These are phyloP conservation scores for Girardia tigrina DNA, from an alignment of 2,888 invertebrate species.

Conservation along the genomic window DNA sequence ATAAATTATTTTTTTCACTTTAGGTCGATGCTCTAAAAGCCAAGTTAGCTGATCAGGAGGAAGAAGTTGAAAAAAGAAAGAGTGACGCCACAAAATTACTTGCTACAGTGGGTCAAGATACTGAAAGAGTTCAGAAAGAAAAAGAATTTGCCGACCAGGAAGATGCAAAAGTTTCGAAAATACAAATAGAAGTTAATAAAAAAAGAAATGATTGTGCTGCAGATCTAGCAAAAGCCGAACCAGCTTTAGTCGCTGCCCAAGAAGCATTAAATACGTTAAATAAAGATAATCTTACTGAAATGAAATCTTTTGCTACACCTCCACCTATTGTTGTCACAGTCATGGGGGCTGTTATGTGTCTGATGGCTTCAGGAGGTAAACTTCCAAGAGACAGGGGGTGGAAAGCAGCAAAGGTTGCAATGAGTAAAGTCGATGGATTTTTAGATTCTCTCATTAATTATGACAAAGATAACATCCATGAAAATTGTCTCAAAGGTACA, in stretches of 20 bases:
- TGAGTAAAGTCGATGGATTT: slow-evolving; percentile 81
- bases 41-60: slow-evolving; percentile 77
- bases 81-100: slow-evolving; percentile 85
- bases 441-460: slow-evolving; percentile 73
- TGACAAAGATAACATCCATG: slow-evolving; percentile 89
- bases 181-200: slow-evolving; percentile 78
- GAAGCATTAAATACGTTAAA: slow-evolving; percentile 86
- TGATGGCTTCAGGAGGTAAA: slow-evolving; percentile 64
- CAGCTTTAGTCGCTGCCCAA: slow-evolving; percentile 76
- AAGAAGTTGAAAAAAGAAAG: slow-evolving; percentile 68
- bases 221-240: slow-evolving; percentile 81
- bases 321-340: slow-evolving; percentile 84
- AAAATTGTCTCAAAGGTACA: slow-evolving; percentile 79
- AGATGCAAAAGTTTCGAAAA: slow-evolving; percentile 79
- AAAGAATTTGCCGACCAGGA: slow-evolving; percentile 75
- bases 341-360: slow-evolving; percentile 81
- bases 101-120: slow-evolving; percentile 75
- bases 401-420: slow-evolving; percentile 76
- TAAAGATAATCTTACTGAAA: slow-evolving; percentile 81
- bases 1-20: not conserved
- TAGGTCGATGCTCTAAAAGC: slow-evolving; percentile 75
- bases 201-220: slow-evolving; percentile 74
- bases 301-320: slow-evolving; percentile 88
- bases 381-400: slow-evolving; percentile 85
- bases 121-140: slow-evolving; percentile 79